Evolutionary conservation across 2,113 vertebrate species (phyloP).

Genomic region (Monarcha castaneiventris): DNA sequence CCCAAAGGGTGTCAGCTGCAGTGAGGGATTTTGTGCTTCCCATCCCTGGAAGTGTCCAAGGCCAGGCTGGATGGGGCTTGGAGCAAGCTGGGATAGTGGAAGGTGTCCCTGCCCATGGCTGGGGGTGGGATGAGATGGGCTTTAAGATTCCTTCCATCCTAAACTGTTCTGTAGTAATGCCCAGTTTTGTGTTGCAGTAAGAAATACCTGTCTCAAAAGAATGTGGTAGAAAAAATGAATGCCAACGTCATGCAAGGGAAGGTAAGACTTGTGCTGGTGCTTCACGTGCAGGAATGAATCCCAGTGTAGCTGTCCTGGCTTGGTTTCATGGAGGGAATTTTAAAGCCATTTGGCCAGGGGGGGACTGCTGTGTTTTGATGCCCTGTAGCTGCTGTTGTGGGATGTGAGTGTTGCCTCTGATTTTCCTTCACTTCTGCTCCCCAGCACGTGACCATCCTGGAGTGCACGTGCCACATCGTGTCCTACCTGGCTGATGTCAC

Average conservation of each 20-base stretch:
- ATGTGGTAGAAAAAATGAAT: conserved; percentile 98
- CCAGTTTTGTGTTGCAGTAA: conserved; percentile 79
- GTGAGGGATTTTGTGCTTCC: background rate
- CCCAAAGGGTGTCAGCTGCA: background rate
- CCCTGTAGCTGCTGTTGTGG: background rate
- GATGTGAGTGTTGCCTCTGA: background rate
- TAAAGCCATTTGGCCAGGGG: rapidly evolving
- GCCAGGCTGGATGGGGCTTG: rapidly evolving
- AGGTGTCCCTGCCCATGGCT: background rate
- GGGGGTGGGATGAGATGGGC: background rate
- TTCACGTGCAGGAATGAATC: background rate
- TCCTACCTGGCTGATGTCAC: conserved; percentile 97
- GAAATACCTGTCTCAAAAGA: conserved; percentile 97
- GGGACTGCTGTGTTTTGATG: rapidly evolving
- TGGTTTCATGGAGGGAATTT: background rate
- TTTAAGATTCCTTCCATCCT: background rate
- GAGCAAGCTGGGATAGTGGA: background rate
- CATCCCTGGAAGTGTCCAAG: background rate
- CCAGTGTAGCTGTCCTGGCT: background rate
- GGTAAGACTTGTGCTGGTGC: conserved; percentile 67
- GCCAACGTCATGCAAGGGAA: conserved; percentile 94
- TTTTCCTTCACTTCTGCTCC: background rate
- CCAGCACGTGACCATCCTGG: conserved; percentile 91
- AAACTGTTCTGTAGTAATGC: background rate
- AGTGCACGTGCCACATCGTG: conserved; percentile 95